Percentiles rank a stretch among this genome's conserved stretches.
Conservation (phyloP, 2,113 vertebrate genomes). For the Tragelaphus strepsiceros region DNA sequence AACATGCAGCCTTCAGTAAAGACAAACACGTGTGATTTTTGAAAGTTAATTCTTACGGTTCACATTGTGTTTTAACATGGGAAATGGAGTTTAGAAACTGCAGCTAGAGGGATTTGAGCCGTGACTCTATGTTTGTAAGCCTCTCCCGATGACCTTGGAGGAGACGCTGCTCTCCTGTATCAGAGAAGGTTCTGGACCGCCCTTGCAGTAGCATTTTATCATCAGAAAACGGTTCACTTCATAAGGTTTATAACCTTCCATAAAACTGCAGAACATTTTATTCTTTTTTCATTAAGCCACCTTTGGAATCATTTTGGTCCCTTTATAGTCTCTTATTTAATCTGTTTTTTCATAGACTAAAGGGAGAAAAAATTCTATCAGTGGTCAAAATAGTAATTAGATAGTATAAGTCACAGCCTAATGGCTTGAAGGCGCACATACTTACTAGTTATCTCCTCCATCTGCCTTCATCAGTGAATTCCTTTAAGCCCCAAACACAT, state of each 20-base stretch:
- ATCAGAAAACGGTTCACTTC: slow-evolving; percentile 67
- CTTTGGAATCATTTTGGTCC: slow-evolving; percentile 68
- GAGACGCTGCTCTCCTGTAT: neutral
- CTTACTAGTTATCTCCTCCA: slow-evolving; percentile 38
- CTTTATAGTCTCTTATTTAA: slow-evolving; percentile 71
- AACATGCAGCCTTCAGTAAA: neutral
- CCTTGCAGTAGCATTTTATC: slow-evolving; percentile 57
- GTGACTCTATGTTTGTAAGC: neutral
- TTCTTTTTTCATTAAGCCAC: slow-evolving; percentile 69
- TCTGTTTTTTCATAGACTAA: slow-evolving; percentile 63
- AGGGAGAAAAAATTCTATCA: slow-evolving; percentile 56
- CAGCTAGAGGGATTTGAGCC: neutral
- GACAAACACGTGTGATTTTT: neutral
- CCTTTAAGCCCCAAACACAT: slow-evolving; percentile 33
- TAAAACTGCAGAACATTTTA: slow-evolving; percentile 66
- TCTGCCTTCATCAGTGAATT: slow-evolving; percentile 46
- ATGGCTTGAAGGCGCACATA: slow-evolving; percentile 45
- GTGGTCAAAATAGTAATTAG: slow-evolving; percentile 68
- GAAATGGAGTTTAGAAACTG: neutral
- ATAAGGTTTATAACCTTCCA: slow-evolving; percentile 65
- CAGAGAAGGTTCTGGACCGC: neutral
- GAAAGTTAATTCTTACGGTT: neutral
- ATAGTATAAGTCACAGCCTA: slow-evolving; percentile 54
- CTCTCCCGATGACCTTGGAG: slow-evolving; percentile 11
- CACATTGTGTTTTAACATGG: neutral